Base-by-base conservation (phyloP, 2,888 invertebrate species). In the Melikaiella ostensackeni region DNA sequence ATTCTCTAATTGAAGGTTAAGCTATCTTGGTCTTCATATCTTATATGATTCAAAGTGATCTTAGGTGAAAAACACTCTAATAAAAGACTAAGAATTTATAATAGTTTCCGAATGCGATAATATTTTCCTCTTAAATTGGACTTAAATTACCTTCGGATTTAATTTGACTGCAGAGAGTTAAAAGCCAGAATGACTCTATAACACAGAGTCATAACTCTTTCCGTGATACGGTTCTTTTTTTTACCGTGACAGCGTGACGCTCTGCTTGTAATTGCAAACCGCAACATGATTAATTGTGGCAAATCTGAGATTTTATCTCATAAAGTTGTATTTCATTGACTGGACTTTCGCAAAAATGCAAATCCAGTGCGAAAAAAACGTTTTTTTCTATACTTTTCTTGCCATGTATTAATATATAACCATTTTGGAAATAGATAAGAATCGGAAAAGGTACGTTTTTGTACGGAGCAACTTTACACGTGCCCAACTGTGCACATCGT, bases 181-280 rank as follows among this genome's bases (percentile, higher is more conserved):
- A 50, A 50, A 50, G n/a, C 70, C 19, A 70, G 50, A 70, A 70
- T 70, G 33, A 70, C 70, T 66, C 66, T 33, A 70, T 70, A 55
- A 70, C 50, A 30, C 33, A 21, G 46, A 21, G 50, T 50, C 50
- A 50, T 70, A 70, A 70, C 55, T 70, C 70, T 70, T 55, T 70
- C n/a, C 19, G 19, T 70, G 70, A 70, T 70, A 70, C 50, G 50
- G 30, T 70, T 70, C 70, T 70, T 70, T 70, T 70, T 70, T 70
- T 30, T 33, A 30, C 50, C 70, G n/a, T 70, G 70, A 70, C 70
- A 50, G 30, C 50, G 30, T 70, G 70, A 70, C 70, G 27, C 50
- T 50, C 21, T n/a, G 50, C 70, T 70, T 70, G 50, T 70, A 70
- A 70, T 70, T 70, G 70, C 70, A 70, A 70, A 70, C 70, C 50